Conservation (phyloP, 2,113 vertebrate species). For the Tonatia bakeri region DNA sequence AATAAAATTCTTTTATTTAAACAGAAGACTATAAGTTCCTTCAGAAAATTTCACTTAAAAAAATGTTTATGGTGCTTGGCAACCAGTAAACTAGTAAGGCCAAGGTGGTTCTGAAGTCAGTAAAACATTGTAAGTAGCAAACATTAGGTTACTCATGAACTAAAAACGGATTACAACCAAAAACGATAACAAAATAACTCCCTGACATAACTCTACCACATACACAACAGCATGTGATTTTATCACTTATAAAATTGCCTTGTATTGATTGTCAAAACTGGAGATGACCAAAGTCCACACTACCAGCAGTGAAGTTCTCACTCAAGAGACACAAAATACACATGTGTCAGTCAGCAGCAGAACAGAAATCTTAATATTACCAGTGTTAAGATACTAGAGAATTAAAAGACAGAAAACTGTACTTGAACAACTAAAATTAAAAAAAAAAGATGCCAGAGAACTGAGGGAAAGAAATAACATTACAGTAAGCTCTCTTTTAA, state of each 20-base stretch:
- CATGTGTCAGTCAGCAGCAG: neutral
- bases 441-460: neutral
- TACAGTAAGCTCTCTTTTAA: neutral
- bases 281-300: neutral
- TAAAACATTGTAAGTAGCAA: neutral
- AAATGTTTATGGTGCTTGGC: neutral
- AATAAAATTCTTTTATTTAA: neutral
- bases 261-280: neutral
- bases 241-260: neutral
- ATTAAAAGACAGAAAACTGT: no score
- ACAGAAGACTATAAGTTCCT: neutral
- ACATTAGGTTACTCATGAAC: neutral
- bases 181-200: neutral
- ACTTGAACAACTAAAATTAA: no score
- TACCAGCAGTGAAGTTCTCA: neutral
- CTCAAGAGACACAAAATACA: neutral
- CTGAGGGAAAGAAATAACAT: neutral
- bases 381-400: neutral
- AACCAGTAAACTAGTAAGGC: neutral
- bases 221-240: neutral
- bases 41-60: constrained; percentile 3
- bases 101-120: neutral
- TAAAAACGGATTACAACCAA: neutral
- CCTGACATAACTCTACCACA: neutral
- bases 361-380: constrained; percentile 1